Conservation (phyloP, 2,888 invertebrate genomes). For the Lutraria lutraria region DNA sequence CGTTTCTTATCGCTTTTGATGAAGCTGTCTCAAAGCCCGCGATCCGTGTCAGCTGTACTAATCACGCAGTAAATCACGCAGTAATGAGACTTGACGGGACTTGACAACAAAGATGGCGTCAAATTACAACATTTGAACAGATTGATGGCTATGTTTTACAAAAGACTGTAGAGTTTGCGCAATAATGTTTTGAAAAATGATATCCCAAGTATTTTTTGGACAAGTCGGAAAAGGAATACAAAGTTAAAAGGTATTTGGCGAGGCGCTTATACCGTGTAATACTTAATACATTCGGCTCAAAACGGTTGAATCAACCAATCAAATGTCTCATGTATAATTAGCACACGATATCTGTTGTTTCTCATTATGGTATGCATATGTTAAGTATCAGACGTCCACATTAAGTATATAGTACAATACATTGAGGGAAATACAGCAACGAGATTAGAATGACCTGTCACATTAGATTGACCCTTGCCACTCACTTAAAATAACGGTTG, state of each 20-base stretch:
- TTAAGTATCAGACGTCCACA: not conserved
- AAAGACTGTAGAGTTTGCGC: constrained; percentile 37
- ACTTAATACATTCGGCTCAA: not conserved
- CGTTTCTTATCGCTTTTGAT: constrained; percentile 14
- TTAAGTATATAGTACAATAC: not conserved
- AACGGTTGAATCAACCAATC: not conserved
- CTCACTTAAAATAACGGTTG: not conserved
- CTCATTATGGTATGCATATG: not conserved
- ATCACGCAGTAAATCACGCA: constrained; percentile 51
- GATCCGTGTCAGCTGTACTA: constrained; percentile 47
- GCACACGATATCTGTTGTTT: not conserved
- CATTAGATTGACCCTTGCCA: not conserved
- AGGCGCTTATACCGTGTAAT: not conserved
- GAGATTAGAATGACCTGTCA: constrained; percentile 9
- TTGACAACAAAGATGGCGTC: constrained; percentile 48
- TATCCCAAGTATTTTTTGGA: constrained; percentile 2
- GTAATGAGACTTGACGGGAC: constrained; percentile 55
- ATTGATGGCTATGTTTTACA: constrained; percentile 52
- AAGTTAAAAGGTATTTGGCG: not conserved
- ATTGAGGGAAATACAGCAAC: not conserved
- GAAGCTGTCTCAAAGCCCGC: constrained; percentile 32
- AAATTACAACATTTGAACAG: constrained; percentile 46
- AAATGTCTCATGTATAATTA: not conserved
- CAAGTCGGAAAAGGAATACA: constrained; percentile 13
- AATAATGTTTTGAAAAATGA: constrained; percentile 46